Base-by-base conservation (phyloP, 2,888 invertebrate species). In the Athalia rosae region DNA sequence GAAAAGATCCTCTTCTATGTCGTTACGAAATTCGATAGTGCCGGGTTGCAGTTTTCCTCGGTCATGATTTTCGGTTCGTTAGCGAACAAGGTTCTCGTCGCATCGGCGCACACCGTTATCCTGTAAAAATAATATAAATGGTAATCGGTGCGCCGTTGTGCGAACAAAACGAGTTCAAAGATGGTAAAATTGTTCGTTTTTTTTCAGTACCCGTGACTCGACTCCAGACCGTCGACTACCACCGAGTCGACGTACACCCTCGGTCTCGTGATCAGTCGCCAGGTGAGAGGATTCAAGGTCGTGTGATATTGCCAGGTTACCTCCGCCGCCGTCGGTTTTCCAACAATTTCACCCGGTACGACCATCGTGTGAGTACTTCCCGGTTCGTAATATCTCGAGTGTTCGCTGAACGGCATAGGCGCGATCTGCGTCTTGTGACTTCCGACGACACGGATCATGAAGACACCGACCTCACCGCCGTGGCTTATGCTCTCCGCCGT, bases 251-350 rank as follows among this genome's bases (percentile, higher is more conserved):
- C 90, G 86, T 94, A 95, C 76, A 96, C 93, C 80, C 94, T 93
- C 0, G 97, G 95, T 4, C 93, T 93, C 77, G 94, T 92, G 7
- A 96, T 89, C 56, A 96, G 89, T 78, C 97, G 91, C 96, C 97
- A 97, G 0, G 96, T 96, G 81, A 96, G 92, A 0, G 96, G 95
- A 89, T 96, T 97, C 83, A 96, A 92, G 41, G 95, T 89, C 3
- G 94, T 94, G 84, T 94, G 93, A 84, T 95, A 96, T 84, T 94
- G 94, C 96, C 96, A 97, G 84, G 94, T 93, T 1, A 96, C 93
- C 81, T 94, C 93, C 0, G 94, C 93, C 0, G 93, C 93, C 78
- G 93, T 91, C 3, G 95, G 93, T 48, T 93, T 92, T 0, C 93
- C 93, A 0, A 96, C 92, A 80, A 94, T 92, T 76, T 92, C 92